phyloP scores from a whole-genome alignment of 2,113 vertebrate species.

The Ameiurus melas region DNA sequence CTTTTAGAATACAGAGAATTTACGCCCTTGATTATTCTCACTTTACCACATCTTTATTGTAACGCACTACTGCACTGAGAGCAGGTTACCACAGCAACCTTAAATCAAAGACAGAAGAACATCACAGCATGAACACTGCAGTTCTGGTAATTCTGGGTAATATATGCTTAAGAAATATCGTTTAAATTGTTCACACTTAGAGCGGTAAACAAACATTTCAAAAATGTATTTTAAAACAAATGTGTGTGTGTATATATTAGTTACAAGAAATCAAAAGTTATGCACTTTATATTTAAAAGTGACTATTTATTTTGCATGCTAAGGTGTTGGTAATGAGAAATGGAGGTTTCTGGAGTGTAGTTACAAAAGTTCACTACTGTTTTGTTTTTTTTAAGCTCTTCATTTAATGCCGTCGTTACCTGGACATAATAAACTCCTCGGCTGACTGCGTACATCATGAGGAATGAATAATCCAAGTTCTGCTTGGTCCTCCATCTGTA shows the following conservation, averaged over 20 bases:
- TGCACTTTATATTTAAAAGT: neutral
- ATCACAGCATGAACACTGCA: neutral
- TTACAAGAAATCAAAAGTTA: neutral
- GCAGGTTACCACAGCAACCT: constrained; percentile 40
- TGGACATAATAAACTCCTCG: constrained; percentile 97
- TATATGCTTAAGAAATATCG: neutral
- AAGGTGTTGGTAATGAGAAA: neutral
- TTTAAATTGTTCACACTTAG: neutral
- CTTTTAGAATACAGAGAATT: neutral
- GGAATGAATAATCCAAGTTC: constrained; percentile 97
- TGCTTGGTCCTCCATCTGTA: constrained; percentile 96
- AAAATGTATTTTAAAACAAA: no score
- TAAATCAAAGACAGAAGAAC: constrained; percentile 6
- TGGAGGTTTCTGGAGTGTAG: neutral
- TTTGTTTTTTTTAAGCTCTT: neutral
- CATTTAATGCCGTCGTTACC: constrained; percentile 68
- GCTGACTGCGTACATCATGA: constrained; percentile 98
- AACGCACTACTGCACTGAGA: neutral
- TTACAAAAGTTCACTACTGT: neutral
- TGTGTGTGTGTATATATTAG: no score
- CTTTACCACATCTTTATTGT: neutral
- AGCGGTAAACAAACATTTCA: no score
- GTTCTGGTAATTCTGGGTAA: neutral
- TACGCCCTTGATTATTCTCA: neutral
- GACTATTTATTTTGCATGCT: neutral